These are phyloP conservation scores for Ectemnius lituratus DNA, from an alignment of 2,888 invertebrate genomes.

Conservation along the genomic window DNA sequence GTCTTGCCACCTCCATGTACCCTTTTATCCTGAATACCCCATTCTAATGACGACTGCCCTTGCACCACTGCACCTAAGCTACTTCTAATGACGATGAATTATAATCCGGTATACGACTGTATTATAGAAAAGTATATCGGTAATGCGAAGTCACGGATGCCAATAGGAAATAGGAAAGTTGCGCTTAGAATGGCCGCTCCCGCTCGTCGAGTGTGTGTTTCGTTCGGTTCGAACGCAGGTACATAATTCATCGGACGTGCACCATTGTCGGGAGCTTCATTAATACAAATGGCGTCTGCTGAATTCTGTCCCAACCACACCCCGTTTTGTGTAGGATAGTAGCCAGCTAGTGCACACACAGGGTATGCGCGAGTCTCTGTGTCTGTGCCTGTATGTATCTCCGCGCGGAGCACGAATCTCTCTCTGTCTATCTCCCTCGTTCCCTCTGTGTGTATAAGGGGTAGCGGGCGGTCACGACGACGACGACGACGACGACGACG, in stretches of 20 bases:
- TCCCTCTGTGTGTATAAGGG: too few relatives aligned
- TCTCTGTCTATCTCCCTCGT: too few relatives aligned
- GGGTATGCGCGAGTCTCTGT: conserved; percentile 19
- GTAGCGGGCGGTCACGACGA: conserved; percentile 6
- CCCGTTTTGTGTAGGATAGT: conserved; percentile 50
- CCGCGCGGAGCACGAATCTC: conserved; percentile 13
- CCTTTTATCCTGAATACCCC: not conserved
- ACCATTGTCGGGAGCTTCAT: conserved; percentile 77
- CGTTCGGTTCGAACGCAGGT: conserved; percentile 75
- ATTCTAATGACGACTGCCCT: too few relatives aligned
- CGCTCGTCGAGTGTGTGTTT: conserved; percentile 54
- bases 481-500: conserved; percentile 11
- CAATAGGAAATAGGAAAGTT: conserved; percentile 56
- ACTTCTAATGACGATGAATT: too few relatives aligned
- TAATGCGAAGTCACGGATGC: conserved; percentile 44
- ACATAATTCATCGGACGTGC: conserved; percentile 78
- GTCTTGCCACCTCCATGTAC: not conserved
- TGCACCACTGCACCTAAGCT: too few relatives aligned
- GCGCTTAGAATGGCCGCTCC: conserved; percentile 51
- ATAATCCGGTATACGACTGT: too few relatives aligned
- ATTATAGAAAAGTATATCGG: not conserved
- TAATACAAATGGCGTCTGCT: conserved; percentile 78
- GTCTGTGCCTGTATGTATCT: conserved; percentile 13
- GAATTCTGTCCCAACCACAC: conserved; percentile 71
- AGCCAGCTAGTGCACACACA: conserved; percentile 50